Evolutionary conservation across 2,888 invertebrate genomes (phyloP).

Genomic region (Rhopalosiphum nymphaeae): DNA sequence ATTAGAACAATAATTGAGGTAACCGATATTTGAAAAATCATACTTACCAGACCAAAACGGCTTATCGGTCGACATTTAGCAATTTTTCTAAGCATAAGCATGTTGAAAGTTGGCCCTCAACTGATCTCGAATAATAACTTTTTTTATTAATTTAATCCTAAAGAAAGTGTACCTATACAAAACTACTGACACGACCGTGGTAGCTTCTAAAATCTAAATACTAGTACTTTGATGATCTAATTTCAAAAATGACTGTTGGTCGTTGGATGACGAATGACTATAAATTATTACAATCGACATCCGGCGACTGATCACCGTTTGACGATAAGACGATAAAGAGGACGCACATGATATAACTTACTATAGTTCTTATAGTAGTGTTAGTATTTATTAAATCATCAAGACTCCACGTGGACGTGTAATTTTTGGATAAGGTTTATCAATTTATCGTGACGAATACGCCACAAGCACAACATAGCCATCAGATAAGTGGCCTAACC

Average conservation of each 20-base stretch:
- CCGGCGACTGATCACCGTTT: too few relatives aligned
- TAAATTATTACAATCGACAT: background rate
- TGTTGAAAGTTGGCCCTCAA: background rate
- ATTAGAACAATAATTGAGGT: background rate
- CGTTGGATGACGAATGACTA: background rate
- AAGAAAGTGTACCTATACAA: background rate
- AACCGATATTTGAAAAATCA: background rate
- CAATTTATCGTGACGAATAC: too few relatives aligned
- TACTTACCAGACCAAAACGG: conserved; percentile 44
- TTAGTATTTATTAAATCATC: too few relatives aligned
- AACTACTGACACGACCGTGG: background rate
- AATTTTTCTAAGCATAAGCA: conserved; percentile 49
- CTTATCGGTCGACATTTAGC: background rate
- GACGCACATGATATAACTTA: too few relatives aligned
- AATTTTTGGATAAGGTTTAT: too few relatives aligned
- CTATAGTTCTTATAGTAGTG: too few relatives aligned
- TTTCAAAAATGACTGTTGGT: background rate
- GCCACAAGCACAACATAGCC: too few relatives aligned
- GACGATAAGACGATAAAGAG: too few relatives aligned
- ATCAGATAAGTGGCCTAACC: too few relatives aligned
- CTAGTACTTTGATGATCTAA: background rate
- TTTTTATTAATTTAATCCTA: background rate
- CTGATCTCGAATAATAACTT: background rate
- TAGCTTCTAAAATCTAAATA: background rate
- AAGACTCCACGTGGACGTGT: too few relatives aligned